Base-by-base conservation (phyloP, 1,140 invertebrate species). In the Ctenoplectra terminalis region DNA sequence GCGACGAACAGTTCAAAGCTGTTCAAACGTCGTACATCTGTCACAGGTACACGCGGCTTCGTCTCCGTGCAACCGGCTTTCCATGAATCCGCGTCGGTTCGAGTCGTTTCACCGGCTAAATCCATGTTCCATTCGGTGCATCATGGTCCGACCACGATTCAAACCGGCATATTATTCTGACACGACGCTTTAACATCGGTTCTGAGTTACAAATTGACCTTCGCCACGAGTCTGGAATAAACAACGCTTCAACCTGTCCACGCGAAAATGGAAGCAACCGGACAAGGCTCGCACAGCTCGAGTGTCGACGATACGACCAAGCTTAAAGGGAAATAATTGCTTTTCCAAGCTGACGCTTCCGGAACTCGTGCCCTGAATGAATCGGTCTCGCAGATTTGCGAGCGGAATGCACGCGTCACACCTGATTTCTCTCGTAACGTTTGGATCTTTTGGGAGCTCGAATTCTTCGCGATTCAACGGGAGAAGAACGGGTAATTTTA, bases 131-230 rank as follows among this genome's bases (percentile, higher is more conserved):
- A 17, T 40, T 64, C n/a, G 37, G n/a, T 13, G 43, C 66, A 31
- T 48, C 17, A 13, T 50, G 20, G n/a, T 34, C 66, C n/a, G 1
- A 34, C 20, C 66, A 31, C 29, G 66, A 31, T 69, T 23, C 20
- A 31, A 71, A 50, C 11, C 20, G 50, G 9, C 29, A 15, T 31
- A 61, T 48, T 48, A 60, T 60, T 71, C 54, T 31, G 29, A 40
- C 40, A 29, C 1, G 50, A 15, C 26, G 17, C 17, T 58, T 58
- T 87, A 86, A 87, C 77, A 81, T 84, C 74, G 72, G 74, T 81
- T 76, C 85, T 60, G 29, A 46, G 48, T 31, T 15, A 84, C 84
- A 86, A 88, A 90, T 90, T 88, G 86, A 81, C 80, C 81, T 34
- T 63, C 46, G 80, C 70, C 77, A 66, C 37, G 72, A 79, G 40